Percentiles rank a stretch among this genome's conserved stretches.
phyloP scores from a whole-genome alignment of 2,113 vertebrate genomes.

The Poeciliopsis turrubarensis region DNA sequence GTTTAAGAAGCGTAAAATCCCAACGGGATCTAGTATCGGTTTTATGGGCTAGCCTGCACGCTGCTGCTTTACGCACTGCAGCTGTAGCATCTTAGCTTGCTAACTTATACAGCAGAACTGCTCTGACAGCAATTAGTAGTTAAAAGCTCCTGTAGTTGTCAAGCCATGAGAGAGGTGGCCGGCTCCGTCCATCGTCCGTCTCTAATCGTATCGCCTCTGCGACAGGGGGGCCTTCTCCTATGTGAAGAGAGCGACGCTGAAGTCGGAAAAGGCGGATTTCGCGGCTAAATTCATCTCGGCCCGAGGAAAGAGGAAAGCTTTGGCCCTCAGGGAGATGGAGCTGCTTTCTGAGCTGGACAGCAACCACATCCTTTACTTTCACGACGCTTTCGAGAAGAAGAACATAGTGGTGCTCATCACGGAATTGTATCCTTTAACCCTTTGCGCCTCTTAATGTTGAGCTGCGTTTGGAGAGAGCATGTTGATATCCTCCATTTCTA shows the following conservation, averaged over 20 bases:
- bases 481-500: neutral
- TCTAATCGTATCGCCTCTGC: neutral
- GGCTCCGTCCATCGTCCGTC: no score
- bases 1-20: no score
- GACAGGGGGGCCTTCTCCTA: slow-evolving; percentile 93
- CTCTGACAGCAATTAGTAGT: no score
- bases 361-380: slow-evolving; percentile 87
- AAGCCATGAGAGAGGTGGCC: no score
- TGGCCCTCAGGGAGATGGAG: slow-evolving; percentile 84
- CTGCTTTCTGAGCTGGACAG: slow-evolving; percentile 90
- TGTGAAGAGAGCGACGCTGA: slow-evolving; percentile 87
- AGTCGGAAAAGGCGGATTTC: slow-evolving; percentile 83
- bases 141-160: no score
- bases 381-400: slow-evolving; percentile 94
- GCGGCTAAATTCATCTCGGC: slow-evolving; percentile 92
- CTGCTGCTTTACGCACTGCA: no score
- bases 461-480: neutral
- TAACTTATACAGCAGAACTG: no score
- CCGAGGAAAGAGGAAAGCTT: slow-evolving; percentile 85
- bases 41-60: no score
- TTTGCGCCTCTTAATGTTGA: neutral
- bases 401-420: slow-evolving; percentile 89
- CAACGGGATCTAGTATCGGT: no score
- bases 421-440: slow-evolving; percentile 87
- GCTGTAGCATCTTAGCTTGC: no score